phyloP scores from a whole-genome alignment of 2,888 invertebrate genomes.

The Tribolium freemani region DNA sequence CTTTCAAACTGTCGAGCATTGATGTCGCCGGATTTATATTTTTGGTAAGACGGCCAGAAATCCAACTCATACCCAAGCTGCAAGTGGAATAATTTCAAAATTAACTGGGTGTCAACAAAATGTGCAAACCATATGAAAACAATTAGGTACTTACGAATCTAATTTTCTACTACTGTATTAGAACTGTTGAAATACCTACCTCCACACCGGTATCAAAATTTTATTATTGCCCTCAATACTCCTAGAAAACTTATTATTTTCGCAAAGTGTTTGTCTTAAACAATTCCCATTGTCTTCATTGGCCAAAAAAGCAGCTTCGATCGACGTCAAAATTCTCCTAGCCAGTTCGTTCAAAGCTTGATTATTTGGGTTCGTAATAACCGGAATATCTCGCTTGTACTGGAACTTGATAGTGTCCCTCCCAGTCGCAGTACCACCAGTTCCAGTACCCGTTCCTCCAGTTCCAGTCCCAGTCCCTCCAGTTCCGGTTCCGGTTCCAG shows the following conservation, averaged over 20 bases:
- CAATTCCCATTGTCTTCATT: slow-evolving; percentile 72
- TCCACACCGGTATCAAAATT: slow-evolving; percentile 83
- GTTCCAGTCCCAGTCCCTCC: slow-evolving; percentile 20
- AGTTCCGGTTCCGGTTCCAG: slow-evolving; percentile 26
- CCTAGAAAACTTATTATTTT: slow-evolving; percentile 77
- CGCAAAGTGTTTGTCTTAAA: slow-evolving; percentile 75
- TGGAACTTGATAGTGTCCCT: slow-evolving; percentile 54
- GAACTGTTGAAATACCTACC: slow-evolving; percentile 68
- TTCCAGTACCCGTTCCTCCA: slow-evolving; percentile 15
- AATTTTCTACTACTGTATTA: too few species aligned
- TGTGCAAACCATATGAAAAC: too few species aligned
- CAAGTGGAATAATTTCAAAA: slow-evolving; percentile 49
- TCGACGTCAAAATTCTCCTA: slow-evolving; percentile 70
- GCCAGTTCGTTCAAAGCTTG: slow-evolving; percentile 72
- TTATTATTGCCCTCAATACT: slow-evolving; percentile 71
- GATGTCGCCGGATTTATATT: slow-evolving; percentile 66
- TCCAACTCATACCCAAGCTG: slow-evolving; percentile 84
- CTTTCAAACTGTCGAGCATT: slow-evolving; percentile 75
- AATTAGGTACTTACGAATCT: too few species aligned
- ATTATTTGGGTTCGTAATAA: slow-evolving; percentile 61
- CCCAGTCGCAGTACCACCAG: slow-evolving; percentile 9
- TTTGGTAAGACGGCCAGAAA: slow-evolving; percentile 64
- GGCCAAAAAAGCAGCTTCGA: slow-evolving; percentile 72
- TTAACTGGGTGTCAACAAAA: too few species aligned
- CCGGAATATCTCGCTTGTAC: slow-evolving; percentile 65